These are phyloP conservation scores for Eurytoma californica DNA, from an alignment of 2,888 invertebrate species.

Conservation along the genomic window DNA sequence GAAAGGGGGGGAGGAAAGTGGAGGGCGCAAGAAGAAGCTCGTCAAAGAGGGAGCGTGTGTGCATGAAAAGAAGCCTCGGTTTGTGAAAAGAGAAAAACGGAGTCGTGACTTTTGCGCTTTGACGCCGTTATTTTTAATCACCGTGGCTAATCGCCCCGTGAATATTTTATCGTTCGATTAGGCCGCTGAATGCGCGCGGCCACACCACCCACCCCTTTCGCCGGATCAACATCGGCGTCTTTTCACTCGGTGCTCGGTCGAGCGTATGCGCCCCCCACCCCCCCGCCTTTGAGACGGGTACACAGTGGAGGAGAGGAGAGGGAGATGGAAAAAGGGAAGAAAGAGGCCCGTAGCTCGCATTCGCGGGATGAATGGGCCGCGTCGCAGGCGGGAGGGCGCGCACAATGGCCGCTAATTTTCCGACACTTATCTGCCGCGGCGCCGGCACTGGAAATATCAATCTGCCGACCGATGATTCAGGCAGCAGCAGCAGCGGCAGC, in stretches of 20 bases:
- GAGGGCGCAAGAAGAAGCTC: conserved; percentile 18
- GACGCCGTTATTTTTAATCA: conserved; percentile 54
- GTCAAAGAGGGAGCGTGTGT: background rate
- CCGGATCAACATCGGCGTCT: background rate
- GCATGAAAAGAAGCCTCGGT: conserved; percentile 10
- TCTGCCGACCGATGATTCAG: background rate
- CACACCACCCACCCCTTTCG: background rate
- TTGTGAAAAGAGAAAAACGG: conserved; percentile 11
- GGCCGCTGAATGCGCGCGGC: conserved; percentile 26
- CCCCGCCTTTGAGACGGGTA: too few species aligned
- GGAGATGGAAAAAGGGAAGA: background rate
- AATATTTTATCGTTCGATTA: conserved; percentile 65
- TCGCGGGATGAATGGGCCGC: background rate
- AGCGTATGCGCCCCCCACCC: too few species aligned
- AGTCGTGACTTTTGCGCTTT: conserved; percentile 23
- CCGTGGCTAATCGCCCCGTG: conserved; percentile 64
- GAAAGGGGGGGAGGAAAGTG: background rate
- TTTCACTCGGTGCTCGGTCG: background rate
- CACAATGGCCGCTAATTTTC: conserved; percentile 50
- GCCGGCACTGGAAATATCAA: conserved; percentile 14
- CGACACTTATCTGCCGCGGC: conserved; percentile 35
- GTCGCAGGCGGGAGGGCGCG: background rate
- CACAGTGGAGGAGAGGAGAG: background rate
- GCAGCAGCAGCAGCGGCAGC: too few species aligned
- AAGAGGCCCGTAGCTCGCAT: background rate